Evolutionary conservation across 2,888 invertebrate species (phyloP), one percentile per base, ranked within the genome.

Genomic region (Synergus itoensis): DNA sequence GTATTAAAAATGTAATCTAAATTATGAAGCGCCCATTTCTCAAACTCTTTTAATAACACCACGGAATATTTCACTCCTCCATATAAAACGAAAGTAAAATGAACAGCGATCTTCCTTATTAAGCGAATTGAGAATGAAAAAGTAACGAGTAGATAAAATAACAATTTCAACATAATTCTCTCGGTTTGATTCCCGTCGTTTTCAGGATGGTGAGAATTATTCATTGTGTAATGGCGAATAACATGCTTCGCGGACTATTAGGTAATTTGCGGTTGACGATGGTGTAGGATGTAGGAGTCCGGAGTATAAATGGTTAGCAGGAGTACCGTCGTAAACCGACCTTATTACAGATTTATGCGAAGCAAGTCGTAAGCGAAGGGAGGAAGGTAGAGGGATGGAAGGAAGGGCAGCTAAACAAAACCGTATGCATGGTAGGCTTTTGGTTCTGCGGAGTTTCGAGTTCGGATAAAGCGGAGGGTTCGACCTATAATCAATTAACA

Each of bases 401-500:
- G 81, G 82, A 79, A 82, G 82, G 81, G 81, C 78, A 76, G 65
- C 48, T 64, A 69, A 77, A 75, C 84, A 84, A 84, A 82, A 84
- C 82, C 84, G 81, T 80, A 78, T 75, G 82, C 81, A 78, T 78
- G 77, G 76, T 77, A 81, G 80, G 84, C 84, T 87, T 82, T 84
- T 84, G 84, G 83, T 86, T 82, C 67, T 78, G 79, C 21, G 80
- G 84, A 84, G 85, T 85, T 85, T 84, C 78, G 82, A 81, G 83
- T 77, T 80, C 80, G 84, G 83, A 79, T 81, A 81, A 86, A 82
- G 83, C 76, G 83, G 81, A 85, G 85, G 86, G 84, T 87, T 86
- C 88, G 85, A 87, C 87, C 88, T 87, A 87, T 88, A 90, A 90
- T 90, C 90, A 89, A 90, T 90, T 89, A 90, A 89, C 88, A 86